Evolutionary conservation across 35 echinoderm and acorn worm genomes (phyloP).

Genomic region (Patiria miniata): DNA sequence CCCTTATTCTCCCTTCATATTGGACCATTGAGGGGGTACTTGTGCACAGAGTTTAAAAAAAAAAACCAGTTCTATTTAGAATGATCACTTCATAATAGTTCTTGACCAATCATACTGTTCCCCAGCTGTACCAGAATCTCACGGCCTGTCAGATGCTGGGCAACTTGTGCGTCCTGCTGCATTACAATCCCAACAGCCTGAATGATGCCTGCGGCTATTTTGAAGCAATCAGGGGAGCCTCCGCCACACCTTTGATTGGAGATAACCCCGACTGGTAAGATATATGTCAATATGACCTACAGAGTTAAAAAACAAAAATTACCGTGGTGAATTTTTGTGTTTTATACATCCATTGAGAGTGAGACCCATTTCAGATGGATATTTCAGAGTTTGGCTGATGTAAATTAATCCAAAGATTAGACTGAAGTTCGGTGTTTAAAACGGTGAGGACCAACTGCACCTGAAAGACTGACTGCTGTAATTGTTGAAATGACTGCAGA

Average conservation of each 20-base stretch:
- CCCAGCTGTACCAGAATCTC: slow-evolving; percentile 63
- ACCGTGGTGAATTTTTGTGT: background rate
- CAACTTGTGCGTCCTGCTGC: slow-evolving; percentile 81
- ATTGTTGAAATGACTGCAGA: no score
- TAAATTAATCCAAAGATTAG: no score
- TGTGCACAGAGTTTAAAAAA: no score
- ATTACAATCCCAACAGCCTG: slow-evolving; percentile 44
- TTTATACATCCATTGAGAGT: background rate
- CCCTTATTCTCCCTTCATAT: no score
- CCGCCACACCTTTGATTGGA: background rate
- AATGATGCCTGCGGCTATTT: slow-evolving; percentile 31
- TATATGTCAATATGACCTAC: background rate
- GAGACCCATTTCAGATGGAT: background rate
- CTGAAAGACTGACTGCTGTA: no score
- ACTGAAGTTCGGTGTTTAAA: no score
- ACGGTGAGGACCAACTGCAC: no score
- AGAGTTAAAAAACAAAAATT: background rate
- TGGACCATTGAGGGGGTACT: no score
- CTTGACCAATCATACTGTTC: background rate
- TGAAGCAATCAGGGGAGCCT: slow-evolving; percentile 22
- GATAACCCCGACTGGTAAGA: background rate
- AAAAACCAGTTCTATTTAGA: no score
- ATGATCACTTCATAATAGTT: no score
- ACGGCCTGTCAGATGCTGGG: slow-evolving; percentile 82
- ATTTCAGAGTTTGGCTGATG: no score